These are phyloP conservation scores for Eupithecia vulgata DNA, from an alignment of 2,888 invertebrate species.

Conservation along the genomic window DNA sequence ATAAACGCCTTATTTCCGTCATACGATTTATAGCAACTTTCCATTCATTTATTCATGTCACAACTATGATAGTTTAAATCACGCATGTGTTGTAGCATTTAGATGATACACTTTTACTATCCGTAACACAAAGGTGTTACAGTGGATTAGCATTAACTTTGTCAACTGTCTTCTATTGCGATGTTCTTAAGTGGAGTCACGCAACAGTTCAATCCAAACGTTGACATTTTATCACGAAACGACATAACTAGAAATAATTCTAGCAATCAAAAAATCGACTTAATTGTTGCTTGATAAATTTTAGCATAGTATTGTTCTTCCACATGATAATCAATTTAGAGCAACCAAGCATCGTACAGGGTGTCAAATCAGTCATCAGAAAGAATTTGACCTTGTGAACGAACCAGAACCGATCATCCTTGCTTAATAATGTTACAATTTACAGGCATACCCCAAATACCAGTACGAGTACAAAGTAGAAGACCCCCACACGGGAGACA, in stretches of 20 bases:
- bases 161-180: not conserved
- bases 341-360: not conserved
- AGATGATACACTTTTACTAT: conserved; percentile 55
- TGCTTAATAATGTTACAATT: not conserved
- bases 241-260: not conserved
- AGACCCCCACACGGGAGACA: conserved; percentile 85
- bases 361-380: not conserved
- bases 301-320: not conserved
- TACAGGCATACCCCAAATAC: conserved; percentile 83
- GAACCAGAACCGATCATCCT: not conserved
- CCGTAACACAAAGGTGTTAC: conserved; percentile 6
- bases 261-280: not conserved
- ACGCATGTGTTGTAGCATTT: conserved; percentile 50
- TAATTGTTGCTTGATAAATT: not conserved
- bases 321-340: not conserved
- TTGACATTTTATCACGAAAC: not conserved
- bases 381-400: not conserved
- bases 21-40: conserved; percentile 66
- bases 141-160: conserved; percentile 5
- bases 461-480: conserved; percentile 85
- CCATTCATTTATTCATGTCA: conserved; percentile 67
- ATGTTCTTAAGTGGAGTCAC: not conserved
- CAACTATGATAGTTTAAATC: conserved; percentile 56
- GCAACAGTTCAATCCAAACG: not conserved
- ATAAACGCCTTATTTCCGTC: conserved; percentile 50